These are phyloP conservation scores for Heliconius congener DNA, from an alignment of 1,140 invertebrate species.

Conservation along the genomic window DNA sequence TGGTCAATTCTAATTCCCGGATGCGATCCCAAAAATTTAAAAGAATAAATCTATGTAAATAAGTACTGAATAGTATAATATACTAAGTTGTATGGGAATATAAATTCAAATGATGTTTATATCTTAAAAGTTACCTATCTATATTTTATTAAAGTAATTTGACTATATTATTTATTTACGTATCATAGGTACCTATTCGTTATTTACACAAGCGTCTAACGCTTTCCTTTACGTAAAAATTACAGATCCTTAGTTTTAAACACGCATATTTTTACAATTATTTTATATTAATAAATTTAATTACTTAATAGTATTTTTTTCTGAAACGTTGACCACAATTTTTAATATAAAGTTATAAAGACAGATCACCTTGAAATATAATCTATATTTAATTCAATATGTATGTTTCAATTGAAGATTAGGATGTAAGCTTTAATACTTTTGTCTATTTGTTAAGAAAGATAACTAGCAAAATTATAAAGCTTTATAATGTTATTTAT, in stretches of 20 bases:
- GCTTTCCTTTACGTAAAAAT: neutral
- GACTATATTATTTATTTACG: neutral
- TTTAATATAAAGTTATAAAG: too few relatives aligned
- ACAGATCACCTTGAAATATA: too few relatives aligned
- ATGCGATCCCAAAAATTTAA: neutral
- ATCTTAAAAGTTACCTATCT: neutral
- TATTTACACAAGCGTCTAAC: slow-evolving; percentile 9
- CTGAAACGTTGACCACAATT: too few relatives aligned
- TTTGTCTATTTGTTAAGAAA: too few relatives aligned
- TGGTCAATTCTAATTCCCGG: too few relatives aligned
- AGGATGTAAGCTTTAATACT: too few relatives aligned
- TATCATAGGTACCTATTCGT: neutral
- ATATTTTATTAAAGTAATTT: neutral
- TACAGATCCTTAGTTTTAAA: neutral
- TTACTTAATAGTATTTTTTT: too few relatives aligned
- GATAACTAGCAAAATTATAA: too few relatives aligned
- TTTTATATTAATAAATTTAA: neutral
- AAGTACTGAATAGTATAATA: neutral
- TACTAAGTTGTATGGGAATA: neutral
- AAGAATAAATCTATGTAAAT: neutral
- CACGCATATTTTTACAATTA: neutral
- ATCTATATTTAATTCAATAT: too few relatives aligned
- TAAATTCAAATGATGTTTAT: neutral
- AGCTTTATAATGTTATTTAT: too few relatives aligned
- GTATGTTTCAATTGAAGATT: too few relatives aligned